A percentile compares a stretch with the other conserved stretches of the same genome.
phyloP scores from a whole-genome alignment of 2,888 invertebrate genomes.

The Eueremaeus valkanovi region DNA sequence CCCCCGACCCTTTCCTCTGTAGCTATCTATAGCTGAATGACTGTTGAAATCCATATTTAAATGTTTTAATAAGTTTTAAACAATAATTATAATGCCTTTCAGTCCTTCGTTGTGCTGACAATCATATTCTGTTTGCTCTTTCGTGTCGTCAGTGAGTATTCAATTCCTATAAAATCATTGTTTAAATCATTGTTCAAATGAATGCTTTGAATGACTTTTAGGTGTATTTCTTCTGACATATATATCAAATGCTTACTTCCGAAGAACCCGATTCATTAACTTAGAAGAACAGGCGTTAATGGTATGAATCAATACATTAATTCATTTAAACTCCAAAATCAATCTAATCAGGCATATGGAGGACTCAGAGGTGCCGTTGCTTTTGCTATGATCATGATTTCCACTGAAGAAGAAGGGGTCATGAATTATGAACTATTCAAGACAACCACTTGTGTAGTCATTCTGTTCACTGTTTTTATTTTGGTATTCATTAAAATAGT shows the following conservation, averaged over 20 bases:
- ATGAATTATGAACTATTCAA: conserved; percentile 50
- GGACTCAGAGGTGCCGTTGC: conserved; percentile 60
- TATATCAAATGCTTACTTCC: neutral
- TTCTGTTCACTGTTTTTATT: conserved; percentile 55
- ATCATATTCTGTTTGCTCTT: conserved; percentile 54
- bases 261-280: neutral
- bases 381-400: conserved; percentile 58
- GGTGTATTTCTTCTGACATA: neutral
- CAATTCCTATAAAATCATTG: no score
- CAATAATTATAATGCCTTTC: neutral
- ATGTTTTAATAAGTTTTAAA: no score
- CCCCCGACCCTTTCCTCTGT: no score
- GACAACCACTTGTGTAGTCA: conserved; percentile 54
- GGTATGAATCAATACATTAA: neutral
- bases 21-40: no score
- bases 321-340: no score
- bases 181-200: neutral
- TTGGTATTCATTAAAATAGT: conserved; percentile 49
- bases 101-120: conserved; percentile 54
- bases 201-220: neutral
- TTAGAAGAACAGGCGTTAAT: conserved; percentile 15
- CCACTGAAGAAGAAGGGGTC: conserved; percentile 50
- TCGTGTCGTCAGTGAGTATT: conserved; percentile 54
- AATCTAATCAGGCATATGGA: conserved; percentile 55
- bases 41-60: no score